Evolutionary conservation across 2,113 vertebrate genomes (phyloP).

Genomic region (Motacilla tschutschensis): DNA sequence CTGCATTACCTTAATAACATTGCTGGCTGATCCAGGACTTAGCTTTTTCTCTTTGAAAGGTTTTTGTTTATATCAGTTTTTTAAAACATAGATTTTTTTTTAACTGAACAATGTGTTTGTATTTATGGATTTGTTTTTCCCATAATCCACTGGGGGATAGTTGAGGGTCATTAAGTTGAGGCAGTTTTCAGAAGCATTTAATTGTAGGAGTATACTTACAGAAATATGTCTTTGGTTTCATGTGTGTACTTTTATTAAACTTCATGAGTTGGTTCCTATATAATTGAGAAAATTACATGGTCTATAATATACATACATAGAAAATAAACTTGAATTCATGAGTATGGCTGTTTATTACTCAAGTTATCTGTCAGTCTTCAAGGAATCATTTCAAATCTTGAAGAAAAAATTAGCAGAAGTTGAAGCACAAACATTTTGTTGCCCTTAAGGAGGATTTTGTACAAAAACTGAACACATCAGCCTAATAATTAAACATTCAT

Average conservation of each 20-base stretch:
- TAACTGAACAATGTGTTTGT: background rate
- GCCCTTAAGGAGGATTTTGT: background rate
- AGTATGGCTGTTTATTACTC: background rate
- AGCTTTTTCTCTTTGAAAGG: background rate
- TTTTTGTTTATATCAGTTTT: background rate
- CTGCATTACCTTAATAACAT: background rate
- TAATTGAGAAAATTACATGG: background rate
- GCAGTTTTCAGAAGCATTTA: background rate
- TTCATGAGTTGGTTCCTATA: background rate
- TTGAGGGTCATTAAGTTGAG: background rate
- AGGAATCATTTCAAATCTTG: background rate
- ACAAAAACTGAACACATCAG: background rate
- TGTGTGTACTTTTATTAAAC: background rate
- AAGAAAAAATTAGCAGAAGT: background rate
- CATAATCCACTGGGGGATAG: background rate
- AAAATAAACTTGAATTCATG: background rate
- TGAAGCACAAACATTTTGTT: background rate
- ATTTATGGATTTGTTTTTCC: background rate
- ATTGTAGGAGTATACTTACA: background rate
- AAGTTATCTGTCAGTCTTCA: background rate
- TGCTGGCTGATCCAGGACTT: background rate
- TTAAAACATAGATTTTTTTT: background rate
- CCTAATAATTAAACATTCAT: conserved; percentile 9
- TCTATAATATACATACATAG: background rate
- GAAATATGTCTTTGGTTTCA: background rate